phyloP scores from a whole-genome alignment of 2,113 vertebrate genomes.

The Vulpes vulpes region DNA sequence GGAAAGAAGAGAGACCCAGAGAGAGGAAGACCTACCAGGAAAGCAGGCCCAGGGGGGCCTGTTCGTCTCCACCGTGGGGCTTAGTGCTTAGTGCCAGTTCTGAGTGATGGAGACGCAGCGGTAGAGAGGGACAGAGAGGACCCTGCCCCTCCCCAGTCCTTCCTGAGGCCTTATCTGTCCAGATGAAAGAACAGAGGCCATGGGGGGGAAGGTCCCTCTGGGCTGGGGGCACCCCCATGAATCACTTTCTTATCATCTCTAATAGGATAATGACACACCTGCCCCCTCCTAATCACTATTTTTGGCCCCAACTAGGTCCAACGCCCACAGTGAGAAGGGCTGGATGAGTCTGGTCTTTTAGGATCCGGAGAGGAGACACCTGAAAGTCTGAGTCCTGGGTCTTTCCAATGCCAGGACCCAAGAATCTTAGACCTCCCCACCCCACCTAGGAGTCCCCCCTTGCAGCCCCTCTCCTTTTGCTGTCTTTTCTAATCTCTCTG shows the following conservation, averaged over 20 bases:
- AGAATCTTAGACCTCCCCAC: not conserved
- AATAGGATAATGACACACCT: conserved; percentile 58
- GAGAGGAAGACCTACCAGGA: not conserved
- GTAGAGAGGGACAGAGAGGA: not conserved
- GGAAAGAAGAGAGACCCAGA: not conserved
- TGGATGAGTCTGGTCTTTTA: not conserved
- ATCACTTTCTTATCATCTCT: conserved; percentile 68
- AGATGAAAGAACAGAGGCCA: not conserved
- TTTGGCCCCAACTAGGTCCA: not conserved
- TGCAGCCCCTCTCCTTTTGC: not conserved
- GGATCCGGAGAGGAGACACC: not conserved
- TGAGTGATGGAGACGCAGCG: not conserved
- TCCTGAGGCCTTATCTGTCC: not conserved
- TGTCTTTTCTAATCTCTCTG: not conserved
- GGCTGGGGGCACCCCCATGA: not conserved
- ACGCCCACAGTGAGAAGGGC: conserved; percentile 1
- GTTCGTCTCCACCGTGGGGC: not conserved
- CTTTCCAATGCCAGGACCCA: not conserved
- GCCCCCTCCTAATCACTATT: conserved; percentile 63
- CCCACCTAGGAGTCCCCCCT: no score
- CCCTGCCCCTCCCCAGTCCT: not conserved
- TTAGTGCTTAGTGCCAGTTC: not conserved
- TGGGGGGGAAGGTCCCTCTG: conserved; percentile 20
- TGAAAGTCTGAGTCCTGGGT: not conserved
- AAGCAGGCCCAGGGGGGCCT: not conserved